phyloP scores from a whole-genome alignment of 2,797 vertebrate genomes.

The Premnoplex brunnescens region DNA sequence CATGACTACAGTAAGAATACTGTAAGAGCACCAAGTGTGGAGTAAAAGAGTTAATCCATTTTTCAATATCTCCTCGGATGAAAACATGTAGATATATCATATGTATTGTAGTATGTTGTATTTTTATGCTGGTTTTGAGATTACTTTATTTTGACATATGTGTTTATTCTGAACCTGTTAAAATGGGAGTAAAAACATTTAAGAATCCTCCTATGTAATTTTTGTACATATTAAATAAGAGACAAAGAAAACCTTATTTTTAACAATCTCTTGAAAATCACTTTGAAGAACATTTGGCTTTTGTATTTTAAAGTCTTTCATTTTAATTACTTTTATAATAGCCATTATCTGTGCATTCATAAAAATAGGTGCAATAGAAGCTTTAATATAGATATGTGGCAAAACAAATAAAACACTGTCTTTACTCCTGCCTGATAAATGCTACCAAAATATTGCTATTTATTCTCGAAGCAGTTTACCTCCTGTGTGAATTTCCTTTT shows the following conservation, averaged over 20 bases:
- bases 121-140: neutral
- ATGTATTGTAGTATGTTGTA: rapidly evolving
- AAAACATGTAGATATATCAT: neutral
- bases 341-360: neutral
- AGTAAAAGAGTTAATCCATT: neutral
- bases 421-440: neutral
- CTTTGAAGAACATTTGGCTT: neutral
- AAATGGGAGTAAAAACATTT: neutral
- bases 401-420: neutral
- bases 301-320: neutral
- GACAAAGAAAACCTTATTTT: neutral
- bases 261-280: neutral
- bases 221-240: neutral
- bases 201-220: neutral
- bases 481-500: neutral
- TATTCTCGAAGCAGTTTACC: neutral
- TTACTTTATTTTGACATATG: neutral
- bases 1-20: neutral
- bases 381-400: neutral
- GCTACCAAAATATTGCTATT: neutral
- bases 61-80: neutral
- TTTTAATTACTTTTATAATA: neutral
- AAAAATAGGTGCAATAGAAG: neutral
- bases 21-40: neutral
- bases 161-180: neutral